A percentile compares a stretch with the other conserved stretches of the same genome.
Conservation (phyloP, 2,113 vertebrate species). For the Neotoma lepida region DNA sequence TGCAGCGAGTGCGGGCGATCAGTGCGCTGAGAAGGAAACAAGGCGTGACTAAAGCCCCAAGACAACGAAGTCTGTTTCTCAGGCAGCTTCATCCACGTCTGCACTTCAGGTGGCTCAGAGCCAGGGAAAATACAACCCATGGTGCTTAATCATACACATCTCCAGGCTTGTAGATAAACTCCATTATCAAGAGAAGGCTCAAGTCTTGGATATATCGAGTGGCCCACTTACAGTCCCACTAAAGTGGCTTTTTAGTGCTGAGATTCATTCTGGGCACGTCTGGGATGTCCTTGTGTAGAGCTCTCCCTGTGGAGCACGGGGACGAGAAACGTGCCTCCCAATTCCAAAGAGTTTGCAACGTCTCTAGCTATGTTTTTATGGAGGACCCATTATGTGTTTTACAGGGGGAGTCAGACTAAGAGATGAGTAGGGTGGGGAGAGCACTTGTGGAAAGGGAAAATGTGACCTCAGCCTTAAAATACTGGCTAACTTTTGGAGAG, state of each 20-base stretch:
- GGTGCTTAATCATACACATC: slow-evolving; percentile 26
- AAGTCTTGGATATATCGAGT: background rate
- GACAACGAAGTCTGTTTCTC: slow-evolving; percentile 1
- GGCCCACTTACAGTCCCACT: slow-evolving; percentile 16
- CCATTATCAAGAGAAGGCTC: slow-evolving; percentile 20
- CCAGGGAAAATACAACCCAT: slow-evolving; percentile 2
- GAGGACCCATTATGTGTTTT: background rate
- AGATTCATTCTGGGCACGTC: slow-evolving; percentile 7
- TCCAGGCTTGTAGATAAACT: slow-evolving; percentile 25
- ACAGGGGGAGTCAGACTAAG: background rate
- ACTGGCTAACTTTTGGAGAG: background rate
- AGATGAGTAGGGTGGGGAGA: background rate
- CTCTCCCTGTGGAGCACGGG: background rate
- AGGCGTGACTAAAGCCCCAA: slow-evolving; percentile 40
- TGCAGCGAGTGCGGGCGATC: background rate
- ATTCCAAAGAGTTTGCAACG: background rate
- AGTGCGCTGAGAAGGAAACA: background rate
- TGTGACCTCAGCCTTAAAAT: background rate
- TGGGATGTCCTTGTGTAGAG: background rate
- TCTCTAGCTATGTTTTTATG: background rate
- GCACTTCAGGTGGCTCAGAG: background rate
- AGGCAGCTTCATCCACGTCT: background rate
- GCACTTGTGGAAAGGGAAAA: background rate
- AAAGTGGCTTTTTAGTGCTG: slow-evolving; percentile 43
- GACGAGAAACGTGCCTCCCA: slow-evolving; percentile 4